phyloP scores from a whole-genome alignment of 2,797 vertebrate species.

The Poecilia gillii region DNA sequence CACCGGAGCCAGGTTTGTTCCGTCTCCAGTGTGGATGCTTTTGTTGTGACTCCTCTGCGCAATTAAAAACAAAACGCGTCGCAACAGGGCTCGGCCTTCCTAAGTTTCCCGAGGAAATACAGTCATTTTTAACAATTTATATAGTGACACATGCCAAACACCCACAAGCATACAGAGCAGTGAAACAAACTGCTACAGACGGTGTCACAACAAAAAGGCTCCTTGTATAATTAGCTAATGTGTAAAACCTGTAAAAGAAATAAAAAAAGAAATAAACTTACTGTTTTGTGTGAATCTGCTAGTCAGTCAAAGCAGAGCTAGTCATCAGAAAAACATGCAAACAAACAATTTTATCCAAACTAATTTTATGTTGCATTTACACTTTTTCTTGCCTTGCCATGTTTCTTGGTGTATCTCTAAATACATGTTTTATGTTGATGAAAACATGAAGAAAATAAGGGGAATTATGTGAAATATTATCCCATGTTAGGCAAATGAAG shows the following conservation, averaged over 20 bases:
- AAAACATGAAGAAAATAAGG: not conserved
- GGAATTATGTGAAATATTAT: not conserved
- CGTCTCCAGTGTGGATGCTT: not conserved
- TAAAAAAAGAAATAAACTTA: too few species aligned
- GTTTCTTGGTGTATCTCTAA: not conserved
- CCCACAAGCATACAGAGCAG: not conserved
- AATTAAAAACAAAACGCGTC: not conserved
- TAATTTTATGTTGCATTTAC: not conserved
- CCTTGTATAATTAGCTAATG: not conserved
- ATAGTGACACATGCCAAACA: not conserved
- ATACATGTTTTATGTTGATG: not conserved
- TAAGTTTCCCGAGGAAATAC: not conserved
- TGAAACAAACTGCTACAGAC: not conserved
- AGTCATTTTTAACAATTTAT: constrained; percentile 3
- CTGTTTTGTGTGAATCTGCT: too few species aligned
- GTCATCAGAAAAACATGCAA: not conserved
- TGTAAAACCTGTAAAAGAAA: not conserved
- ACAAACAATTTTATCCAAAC: not conserved
- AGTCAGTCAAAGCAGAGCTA: not conserved
- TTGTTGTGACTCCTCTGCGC: too few species aligned
- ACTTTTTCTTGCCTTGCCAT: not conserved
- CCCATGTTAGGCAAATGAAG: not conserved
- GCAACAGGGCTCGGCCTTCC: not conserved
- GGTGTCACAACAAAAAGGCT: not conserved
- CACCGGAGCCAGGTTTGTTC: not conserved